phyloP scores from a whole-genome alignment of 2,888 invertebrate species.

The Drosophila lacicola region DNA sequence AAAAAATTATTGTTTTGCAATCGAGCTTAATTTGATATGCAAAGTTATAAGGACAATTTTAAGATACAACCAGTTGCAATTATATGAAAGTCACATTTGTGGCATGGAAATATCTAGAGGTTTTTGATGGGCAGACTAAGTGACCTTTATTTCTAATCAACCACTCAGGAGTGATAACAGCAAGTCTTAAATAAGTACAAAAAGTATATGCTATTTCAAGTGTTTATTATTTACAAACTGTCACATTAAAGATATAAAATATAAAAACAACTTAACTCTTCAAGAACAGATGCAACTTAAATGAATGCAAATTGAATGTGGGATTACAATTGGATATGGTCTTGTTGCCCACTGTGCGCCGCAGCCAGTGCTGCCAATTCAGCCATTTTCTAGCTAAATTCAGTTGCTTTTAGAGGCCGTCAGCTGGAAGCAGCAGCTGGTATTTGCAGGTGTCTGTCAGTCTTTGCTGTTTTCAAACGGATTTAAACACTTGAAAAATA shows the following conservation, averaged over 20 bases:
- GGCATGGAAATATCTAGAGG: not conserved
- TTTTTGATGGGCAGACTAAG: conserved; percentile 6
- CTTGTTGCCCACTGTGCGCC: conserved; percentile 11
- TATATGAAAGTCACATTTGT: not conserved
- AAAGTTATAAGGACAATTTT: too few species aligned
- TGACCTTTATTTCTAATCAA: not conserved
- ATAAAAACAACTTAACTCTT: too few species aligned
- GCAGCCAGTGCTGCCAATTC: not conserved
- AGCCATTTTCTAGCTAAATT: too few species aligned
- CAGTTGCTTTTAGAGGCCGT: too few species aligned
- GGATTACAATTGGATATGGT: not conserved
- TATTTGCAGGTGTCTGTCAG: too few species aligned
- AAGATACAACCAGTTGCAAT: too few species aligned
- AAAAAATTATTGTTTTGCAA: too few species aligned
- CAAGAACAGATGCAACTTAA: not conserved
- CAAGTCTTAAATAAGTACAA: not conserved
- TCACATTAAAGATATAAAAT: not conserved
- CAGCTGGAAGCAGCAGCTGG: too few species aligned
- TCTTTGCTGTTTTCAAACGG: too few species aligned
- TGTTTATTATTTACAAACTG: not conserved
- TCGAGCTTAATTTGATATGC: too few species aligned
- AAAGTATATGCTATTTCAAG: not conserved
- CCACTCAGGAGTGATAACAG: not conserved
- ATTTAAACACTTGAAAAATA: too few species aligned
- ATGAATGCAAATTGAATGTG: not conserved